Base-by-base conservation (phyloP, 2,888 invertebrate species). In the Amphipyra tragopoginis region DNA sequence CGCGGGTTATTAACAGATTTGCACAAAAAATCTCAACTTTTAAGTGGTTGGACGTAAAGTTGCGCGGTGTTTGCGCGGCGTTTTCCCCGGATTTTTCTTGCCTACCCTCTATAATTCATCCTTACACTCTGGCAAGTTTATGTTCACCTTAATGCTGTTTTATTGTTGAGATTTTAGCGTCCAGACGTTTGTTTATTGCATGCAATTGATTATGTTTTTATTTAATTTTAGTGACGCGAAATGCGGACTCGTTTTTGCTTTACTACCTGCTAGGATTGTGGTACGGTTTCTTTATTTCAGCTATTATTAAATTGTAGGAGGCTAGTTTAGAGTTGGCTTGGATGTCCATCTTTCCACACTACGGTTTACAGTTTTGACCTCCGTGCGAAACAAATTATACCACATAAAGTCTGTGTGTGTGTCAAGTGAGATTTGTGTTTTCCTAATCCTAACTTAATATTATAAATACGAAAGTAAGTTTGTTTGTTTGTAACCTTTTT, bases 1-100 rank as follows among this genome's bases (percentile, higher is more conserved):
- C n/a, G n/a, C n/a, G n/a, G n/a, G n/a, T 79, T 81, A 78, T 81
- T 81, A 74, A 75, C 66, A 80, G 76, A 77, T 81, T 81, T 77
- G 71, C 59, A 49, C 54, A 71, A 70, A 72, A 73, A 73, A 79
- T 14, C 61, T 58, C 55, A 83, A 81, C 50, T 83, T 84, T 81
- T 80, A 83, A 85, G 80, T 78, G 76, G 77, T 51, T 14, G 52
- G 79, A 68, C 70, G 74, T 59, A 77, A 83, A 83, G 74, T 54
- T 58, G 53, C 60, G 29, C 42, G n/a, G n/a, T n/a, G 56, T 73
- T 54, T 58, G 52, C 60, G 33, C 43, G 56, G 72, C 51, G 49
- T 45, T 52, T 52, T n/a, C 58, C 65, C 42, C 53, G 65, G 76
- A 72, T 72, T 78, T 80, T 74, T 72, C 70, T 70, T 73, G 50